Percentiles rank a stretch among this genome's conserved stretches.
phyloP scores from a whole-genome alignment of 35 echinoderm and acorn worm genomes.

The Apostichopus japonicus region DNA sequence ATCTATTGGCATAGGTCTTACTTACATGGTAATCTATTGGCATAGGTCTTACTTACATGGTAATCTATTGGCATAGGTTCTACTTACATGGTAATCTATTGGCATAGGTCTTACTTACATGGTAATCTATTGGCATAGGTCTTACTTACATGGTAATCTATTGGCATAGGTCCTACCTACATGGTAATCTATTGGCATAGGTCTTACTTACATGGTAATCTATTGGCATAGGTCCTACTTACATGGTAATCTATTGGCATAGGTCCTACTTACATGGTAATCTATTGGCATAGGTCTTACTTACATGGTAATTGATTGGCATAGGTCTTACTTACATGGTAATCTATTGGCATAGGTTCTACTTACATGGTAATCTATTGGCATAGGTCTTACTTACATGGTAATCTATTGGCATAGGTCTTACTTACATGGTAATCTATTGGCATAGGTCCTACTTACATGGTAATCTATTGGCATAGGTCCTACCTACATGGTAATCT shows the following conservation, averaged over 20 bases:
- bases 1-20: too few relatives aligned
- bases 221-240: slow-evolving; percentile 80
- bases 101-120: slow-evolving; percentile 88
- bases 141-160: too few relatives aligned
- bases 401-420: too few relatives aligned
- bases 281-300: background rate
- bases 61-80: slow-evolving; percentile 73
- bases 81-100: slow-evolving; percentile 82
- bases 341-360: slow-evolving; percentile 75
- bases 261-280: too few relatives aligned
- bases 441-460: slow-evolving; percentile 80
- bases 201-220: slow-evolving; percentile 85
- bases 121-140: too few relatives aligned
- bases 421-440: slow-evolving; percentile 80
- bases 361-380: too few relatives aligned
- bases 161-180: slow-evolving; percentile 43
- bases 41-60: slow-evolving; percentile 64
- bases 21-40: too few relatives aligned
- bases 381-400: too few relatives aligned
- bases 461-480: slow-evolving; percentile 82
- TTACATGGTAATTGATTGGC: slow-evolving; percentile 82
- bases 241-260: too few relatives aligned
- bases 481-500: slow-evolving; percentile 37
- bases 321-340: slow-evolving; percentile 87
- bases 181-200: slow-evolving; percentile 78